A percentile compares a stretch with the other conserved stretches of the same genome.
Conservation (phyloP, 2,797 vertebrate genomes). For the Apogon talboti region DNA sequence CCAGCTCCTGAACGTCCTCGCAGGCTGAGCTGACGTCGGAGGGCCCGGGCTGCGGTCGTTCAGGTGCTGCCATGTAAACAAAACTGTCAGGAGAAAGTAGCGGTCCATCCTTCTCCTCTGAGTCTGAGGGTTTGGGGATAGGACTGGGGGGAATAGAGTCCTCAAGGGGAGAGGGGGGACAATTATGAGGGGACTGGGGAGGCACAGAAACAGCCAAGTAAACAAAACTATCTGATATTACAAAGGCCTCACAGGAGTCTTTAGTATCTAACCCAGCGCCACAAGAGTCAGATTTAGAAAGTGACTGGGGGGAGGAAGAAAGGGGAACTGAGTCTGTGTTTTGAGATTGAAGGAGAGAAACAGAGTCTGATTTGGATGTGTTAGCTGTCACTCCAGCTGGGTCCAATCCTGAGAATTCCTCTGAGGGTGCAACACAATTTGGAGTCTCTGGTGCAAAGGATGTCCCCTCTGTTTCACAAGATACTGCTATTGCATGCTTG, state of each 20-base stretch:
- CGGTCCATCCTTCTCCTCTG: constrained; percentile 74
- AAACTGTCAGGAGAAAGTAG: constrained; percentile 84
- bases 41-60: constrained; percentile 71
- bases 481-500: constrained; percentile 33
- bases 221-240: constrained; percentile 86
- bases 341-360: constrained; percentile 11
- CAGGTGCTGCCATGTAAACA: constrained; percentile 88
- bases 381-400: constrained; percentile 45
- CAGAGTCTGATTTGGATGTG: constrained; percentile 69
- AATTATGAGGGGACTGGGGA: constrained; percentile 69
- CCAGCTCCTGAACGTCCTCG: constrained; percentile 79
- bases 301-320: constrained; percentile 51
- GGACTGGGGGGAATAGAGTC: constrained; percentile 82
- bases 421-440: constrained; percentile 36
- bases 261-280: constrained; percentile 65
- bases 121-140: constrained; percentile 69
- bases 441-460: constrained; percentile 60
- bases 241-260: constrained; percentile 74
- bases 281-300: constrained; percentile 49
- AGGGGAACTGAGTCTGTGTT: constrained; percentile 40
- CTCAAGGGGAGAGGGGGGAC: constrained; percentile 78
- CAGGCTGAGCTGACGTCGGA: constrained; percentile 77
- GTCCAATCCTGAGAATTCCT: constrained; percentile 46
- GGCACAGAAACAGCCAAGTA: constrained; percentile 85
- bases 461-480: constrained; percentile 54